These are phyloP conservation scores for Solenopsis fugax DNA, from an alignment of 1,140 invertebrate genomes.

Conservation along the genomic window DNA sequence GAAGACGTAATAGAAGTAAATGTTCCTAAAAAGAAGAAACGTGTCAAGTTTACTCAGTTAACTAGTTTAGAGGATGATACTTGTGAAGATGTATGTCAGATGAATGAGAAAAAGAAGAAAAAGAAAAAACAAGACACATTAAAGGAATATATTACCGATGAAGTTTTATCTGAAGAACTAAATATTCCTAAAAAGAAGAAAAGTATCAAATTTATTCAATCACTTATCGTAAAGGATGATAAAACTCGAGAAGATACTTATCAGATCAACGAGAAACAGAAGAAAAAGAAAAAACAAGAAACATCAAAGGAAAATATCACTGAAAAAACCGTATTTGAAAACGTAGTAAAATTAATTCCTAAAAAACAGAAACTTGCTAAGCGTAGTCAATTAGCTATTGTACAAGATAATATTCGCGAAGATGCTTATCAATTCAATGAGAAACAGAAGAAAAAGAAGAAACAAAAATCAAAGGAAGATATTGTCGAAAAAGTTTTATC, in stretches of 20 bases:
- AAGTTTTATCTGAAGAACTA: not conserved
- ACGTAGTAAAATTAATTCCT: too few species aligned
- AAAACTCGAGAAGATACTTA: not conserved
- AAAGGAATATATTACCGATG: not conserved
- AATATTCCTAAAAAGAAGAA: too few species aligned
- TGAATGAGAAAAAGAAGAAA: conserved; percentile 41
- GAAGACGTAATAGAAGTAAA: not conserved
- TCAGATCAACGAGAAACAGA: conserved; percentile 17
- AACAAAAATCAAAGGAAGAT: too few species aligned
- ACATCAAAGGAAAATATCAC: not conserved
- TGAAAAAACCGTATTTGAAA: not conserved
- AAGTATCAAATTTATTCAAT: not conserved
- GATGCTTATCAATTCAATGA: too few species aligned
- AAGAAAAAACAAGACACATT: conserved; percentile 23
- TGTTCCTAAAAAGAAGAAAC: conserved; percentile 24
- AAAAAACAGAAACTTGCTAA: too few species aligned
- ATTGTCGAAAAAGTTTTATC: too few species aligned
- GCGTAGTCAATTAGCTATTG: too few species aligned
- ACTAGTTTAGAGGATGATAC: conserved; percentile 20
- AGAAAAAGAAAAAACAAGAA: conserved; percentile 48
- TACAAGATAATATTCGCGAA: too few species aligned
- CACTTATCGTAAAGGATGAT: conserved; percentile 11
- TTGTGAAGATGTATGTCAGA: not conserved
- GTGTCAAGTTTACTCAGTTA: not conserved
- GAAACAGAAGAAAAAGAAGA: too few species aligned